Conservation (phyloP, 2,797 vertebrate genomes). For the Phataginus tricuspis region DNA sequence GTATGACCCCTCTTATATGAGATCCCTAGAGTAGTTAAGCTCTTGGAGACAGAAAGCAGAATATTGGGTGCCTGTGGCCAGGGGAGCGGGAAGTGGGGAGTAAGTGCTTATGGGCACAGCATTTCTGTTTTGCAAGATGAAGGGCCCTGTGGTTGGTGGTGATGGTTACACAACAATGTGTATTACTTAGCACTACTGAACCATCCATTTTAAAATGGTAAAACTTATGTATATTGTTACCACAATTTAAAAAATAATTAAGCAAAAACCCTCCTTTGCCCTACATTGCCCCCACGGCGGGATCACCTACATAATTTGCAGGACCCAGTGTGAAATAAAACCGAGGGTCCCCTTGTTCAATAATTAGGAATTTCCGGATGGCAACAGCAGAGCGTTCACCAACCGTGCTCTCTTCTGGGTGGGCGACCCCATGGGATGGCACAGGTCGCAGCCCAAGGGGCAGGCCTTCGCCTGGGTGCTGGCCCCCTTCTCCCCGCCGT, state of each 20-base stretch:
- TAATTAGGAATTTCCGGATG: not conserved
- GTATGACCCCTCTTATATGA: not conserved
- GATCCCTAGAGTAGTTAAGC: not conserved
- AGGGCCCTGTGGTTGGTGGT: not conserved
- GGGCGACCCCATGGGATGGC: not conserved
- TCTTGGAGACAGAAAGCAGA: not conserved
- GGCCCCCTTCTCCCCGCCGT: fast-evolving
- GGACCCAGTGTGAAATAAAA: not conserved
- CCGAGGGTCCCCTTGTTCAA: not conserved
- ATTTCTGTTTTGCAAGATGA: not conserved
- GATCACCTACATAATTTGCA: not conserved
- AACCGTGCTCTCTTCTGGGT: not conserved
- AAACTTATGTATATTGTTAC: not conserved
- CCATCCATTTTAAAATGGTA: not conserved
- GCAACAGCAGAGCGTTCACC: not conserved
- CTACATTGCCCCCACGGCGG: fast-evolving
- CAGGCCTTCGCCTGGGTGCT: not conserved
- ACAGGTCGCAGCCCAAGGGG: not conserved
- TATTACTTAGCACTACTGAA: not conserved
- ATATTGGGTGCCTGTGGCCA: fast-evolving
- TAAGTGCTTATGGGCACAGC: not conserved
- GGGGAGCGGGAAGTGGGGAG: fast-evolving
- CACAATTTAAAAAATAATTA: not conserved
- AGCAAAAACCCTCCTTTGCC: not conserved
- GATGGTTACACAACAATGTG: not conserved